Evolutionary conservation across 2,113 vertebrate genomes (phyloP), one percentile per base, ranked within the genome.

Genomic region (Tretioscincus oriximinensis): DNA sequence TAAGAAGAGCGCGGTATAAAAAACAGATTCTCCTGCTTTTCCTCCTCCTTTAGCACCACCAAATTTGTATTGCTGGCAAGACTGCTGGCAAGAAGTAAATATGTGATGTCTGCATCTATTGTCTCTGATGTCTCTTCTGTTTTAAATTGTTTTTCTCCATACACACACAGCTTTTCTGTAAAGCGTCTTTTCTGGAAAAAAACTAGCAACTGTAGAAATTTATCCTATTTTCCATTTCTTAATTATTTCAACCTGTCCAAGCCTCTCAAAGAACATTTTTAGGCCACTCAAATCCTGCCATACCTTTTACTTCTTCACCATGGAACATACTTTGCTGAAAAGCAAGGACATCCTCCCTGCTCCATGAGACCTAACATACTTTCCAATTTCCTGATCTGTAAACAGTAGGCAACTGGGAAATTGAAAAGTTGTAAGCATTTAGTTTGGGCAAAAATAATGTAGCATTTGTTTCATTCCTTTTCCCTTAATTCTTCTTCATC

Each of bases 211-310:
- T 31, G 12, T 26, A 60, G 28, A 26, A 63, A 65, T 82, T 82
- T 82, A 68, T 70, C 54, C 20, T 63, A 9, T 81, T 75, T 81
- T 41, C 49, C 21, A 54, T 22, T 73, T 22, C 70, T 80, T 80
- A 73, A 80, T 80, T 7, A 80, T 41, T 80, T 54, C 70, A 80
- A 31, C 45, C 60, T 80, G 70, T 21, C 16, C 35, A 73, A 54
- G 35, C 28, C 22, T 28, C 28, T 16, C 22, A 7, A n/a, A 69
- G 69, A 80, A 71, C n/a, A 71, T 78, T 58, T 64, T 83, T 58
- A 77, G 65, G 49, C 20, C 21, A 29, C 18, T 54, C 26, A 29
- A 24, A 78, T n/a, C 24, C 28, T 16, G 11, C 49, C 58, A 3
- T 28, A 65, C 26, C 60, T 66, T 41, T 22, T 6, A 51, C 72